phyloP scores from a whole-genome alignment of 37 sponge, comb jelly and placozoan species.

The Geodia barretti region DNA sequence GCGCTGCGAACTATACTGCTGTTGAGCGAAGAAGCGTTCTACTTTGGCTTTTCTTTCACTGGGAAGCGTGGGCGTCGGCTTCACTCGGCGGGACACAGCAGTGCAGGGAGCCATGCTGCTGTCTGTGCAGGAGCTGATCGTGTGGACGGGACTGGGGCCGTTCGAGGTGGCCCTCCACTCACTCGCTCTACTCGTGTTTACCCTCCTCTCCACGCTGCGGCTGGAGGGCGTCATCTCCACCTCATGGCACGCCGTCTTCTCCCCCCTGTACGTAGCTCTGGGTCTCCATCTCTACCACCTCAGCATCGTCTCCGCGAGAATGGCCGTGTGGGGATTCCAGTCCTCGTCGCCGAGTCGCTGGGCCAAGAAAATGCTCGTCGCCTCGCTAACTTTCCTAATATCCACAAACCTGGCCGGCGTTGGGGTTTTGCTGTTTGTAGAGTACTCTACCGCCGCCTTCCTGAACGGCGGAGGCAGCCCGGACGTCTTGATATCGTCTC shows the following conservation, averaged over 20 bases:
- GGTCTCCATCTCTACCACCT: constrained; percentile 15
- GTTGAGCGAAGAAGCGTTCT: no score
- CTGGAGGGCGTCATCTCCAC: constrained; percentile 6
- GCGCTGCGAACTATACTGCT: no score
- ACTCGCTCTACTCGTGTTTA: constrained; percentile 5
- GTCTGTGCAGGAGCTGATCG: constrained; percentile 30
- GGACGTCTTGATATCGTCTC: background rate
- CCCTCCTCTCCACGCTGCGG: constrained; percentile 22
- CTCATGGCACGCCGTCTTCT: constrained; percentile 33
- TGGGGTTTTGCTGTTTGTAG: constrained; percentile 1
- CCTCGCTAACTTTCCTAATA: background rate
- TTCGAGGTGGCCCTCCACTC: constrained; percentile 59
- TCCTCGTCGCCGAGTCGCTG: background rate
- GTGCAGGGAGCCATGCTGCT: no score
- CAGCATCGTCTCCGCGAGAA: background rate
- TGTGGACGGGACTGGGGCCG: constrained; percentile 55
- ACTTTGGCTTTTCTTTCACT: no score
- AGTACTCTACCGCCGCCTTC: background rate
- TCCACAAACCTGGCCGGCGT: background rate
- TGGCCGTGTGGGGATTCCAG: background rate
- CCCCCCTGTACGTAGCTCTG: constrained; percentile 27
- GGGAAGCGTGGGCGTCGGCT: no score
- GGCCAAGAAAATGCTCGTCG: background rate
- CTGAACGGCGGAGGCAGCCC: background rate
- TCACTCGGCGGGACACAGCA: no score